Evolutionary conservation across 2,797 vertebrate species (phyloP).

Genomic region (Falco rusticolus): DNA sequence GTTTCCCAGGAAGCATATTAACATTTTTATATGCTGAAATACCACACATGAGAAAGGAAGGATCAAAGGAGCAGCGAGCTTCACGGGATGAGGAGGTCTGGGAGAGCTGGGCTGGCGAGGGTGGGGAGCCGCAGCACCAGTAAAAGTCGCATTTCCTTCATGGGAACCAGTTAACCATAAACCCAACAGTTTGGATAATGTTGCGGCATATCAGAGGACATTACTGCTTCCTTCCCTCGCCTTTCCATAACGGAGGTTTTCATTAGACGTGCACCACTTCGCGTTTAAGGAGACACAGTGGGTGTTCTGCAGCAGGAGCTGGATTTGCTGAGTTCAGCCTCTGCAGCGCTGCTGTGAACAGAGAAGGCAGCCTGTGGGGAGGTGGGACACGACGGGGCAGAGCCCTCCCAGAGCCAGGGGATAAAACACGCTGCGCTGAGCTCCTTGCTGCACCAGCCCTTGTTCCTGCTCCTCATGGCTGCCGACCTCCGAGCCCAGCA

Average conservation of each 20-base stretch:
- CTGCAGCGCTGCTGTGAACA: not conserved
- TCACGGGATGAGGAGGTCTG: not conserved
- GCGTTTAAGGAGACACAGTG: not conserved
- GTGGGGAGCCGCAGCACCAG: not conserved
- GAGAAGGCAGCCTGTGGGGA: not conserved
- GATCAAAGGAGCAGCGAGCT: not conserved
- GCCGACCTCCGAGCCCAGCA: not conserved
- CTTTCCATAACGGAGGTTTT: not conserved
- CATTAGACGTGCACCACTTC: not conserved
- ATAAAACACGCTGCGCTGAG: not conserved
- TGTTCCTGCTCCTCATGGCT: fast-evolving
- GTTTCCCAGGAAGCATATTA: not conserved
- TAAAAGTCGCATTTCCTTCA: not conserved
- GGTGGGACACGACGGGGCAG: not conserved
- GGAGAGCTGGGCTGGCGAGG: not conserved
- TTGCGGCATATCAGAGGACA: not conserved
- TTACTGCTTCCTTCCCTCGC: not conserved
- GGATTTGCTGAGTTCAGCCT: not conserved
- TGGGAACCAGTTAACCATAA: not conserved
- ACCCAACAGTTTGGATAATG: not conserved
- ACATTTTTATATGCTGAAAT: not conserved
- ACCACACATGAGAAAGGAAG: not conserved
- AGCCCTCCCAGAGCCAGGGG: not conserved
- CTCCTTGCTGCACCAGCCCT: not conserved
- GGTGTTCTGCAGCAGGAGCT: not conserved